Conservation (phyloP, 2,113 vertebrate species). For the Tamias sibiricus region DNA sequence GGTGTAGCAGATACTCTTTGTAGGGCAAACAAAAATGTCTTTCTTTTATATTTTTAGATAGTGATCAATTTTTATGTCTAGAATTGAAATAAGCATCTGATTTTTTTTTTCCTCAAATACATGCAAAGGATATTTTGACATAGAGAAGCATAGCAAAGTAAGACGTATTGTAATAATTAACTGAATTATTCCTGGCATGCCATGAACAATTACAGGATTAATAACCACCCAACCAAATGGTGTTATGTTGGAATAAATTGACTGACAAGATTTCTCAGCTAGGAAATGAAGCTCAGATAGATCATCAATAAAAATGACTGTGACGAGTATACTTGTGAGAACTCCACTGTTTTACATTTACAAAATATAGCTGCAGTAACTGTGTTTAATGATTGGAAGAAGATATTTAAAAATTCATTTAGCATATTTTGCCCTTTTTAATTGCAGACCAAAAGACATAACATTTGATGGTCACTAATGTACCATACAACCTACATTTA, state of each 20-base stretch:
- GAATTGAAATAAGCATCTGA: constrained; percentile 78
- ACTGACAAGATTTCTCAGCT: constrained; percentile 88
- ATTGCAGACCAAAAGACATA: constrained; percentile 82
- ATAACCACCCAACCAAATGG: constrained; percentile 86
- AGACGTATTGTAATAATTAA: constrained; percentile 91
- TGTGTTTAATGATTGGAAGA: constrained; percentile 86
- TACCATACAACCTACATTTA: constrained; percentile 82
- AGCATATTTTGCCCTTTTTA: constrained; percentile 84
- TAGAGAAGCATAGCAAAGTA: constrained; percentile 84
- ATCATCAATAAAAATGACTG: constrained; percentile 88
- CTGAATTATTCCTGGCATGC: constrained; percentile 89
- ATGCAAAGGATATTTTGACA: constrained; percentile 82
- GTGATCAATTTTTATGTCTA: constrained; percentile 81
- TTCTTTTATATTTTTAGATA: constrained; percentile 70
- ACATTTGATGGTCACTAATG: constrained; percentile 84
- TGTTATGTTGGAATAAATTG: constrained; percentile 90
- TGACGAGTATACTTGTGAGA: constrained; percentile 81
- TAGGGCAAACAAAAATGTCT: constrained; percentile 53
- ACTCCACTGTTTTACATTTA: constrained; percentile 83
- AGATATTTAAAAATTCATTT: constrained; percentile 87
- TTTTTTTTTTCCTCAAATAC: constrained; percentile 78
- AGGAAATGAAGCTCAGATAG: constrained; percentile 88
- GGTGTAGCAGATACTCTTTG: constrained; percentile 50
- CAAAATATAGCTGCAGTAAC: constrained; percentile 82
- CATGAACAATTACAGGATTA: constrained; percentile 90